Evolutionary conservation across 2,888 invertebrate species (phyloP).

Genomic region (Melieria crassipennis): DNA sequence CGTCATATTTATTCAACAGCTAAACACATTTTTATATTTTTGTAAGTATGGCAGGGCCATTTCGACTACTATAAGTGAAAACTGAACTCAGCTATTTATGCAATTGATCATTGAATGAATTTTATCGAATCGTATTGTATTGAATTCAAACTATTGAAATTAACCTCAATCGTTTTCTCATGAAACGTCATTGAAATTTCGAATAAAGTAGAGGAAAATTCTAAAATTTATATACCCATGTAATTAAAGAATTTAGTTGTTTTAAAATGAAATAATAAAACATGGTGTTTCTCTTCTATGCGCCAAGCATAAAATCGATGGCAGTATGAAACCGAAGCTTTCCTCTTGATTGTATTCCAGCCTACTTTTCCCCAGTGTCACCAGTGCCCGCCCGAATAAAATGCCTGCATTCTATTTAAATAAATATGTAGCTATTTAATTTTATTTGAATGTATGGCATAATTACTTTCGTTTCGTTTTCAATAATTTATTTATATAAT

Average conservation of each 20-base stretch:
- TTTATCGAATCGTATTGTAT: background rate
- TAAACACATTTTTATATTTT: conserved; percentile 37
- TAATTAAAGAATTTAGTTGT: background rate
- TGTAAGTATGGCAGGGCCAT: conserved; percentile 44
- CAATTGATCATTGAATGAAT: background rate
- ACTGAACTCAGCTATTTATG: background rate
- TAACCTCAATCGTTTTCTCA: background rate
- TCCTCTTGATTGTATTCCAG: no score
- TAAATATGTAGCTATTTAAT: conserved; percentile 9
- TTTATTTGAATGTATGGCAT: conserved; percentile 24
- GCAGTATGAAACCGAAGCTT: no score
- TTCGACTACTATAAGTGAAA: background rate
- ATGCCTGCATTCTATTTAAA: conserved; percentile 1
- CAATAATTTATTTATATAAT: background rate
- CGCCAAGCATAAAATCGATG: background rate
- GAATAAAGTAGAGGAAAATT: background rate
- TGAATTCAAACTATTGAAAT: background rate
- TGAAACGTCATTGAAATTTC: background rate
- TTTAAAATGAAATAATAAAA: background rate
- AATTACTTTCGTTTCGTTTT: conserved; percentile 4
- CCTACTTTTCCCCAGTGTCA: no score
- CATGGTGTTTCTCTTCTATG: background rate
- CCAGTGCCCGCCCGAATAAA: no score
- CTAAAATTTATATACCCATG: background rate
- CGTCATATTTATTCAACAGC: background rate